These are phyloP conservation scores for Laticauda laticaudata DNA, from an alignment of 2,113 vertebrate genomes.

Conservation along the genomic window DNA sequence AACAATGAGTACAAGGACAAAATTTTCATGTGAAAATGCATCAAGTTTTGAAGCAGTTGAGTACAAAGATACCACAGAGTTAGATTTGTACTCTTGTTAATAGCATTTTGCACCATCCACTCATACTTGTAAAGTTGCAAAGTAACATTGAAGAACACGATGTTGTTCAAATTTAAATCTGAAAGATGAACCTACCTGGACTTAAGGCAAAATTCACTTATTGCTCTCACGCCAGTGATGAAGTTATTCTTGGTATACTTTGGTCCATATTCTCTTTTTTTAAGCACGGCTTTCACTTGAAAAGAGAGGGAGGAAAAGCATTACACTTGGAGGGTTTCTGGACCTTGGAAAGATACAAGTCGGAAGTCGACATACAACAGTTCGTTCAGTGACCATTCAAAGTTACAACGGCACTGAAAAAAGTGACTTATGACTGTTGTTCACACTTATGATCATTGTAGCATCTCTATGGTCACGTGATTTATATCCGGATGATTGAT, in stretches of 20 bases:
- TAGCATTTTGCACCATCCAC: neutral
- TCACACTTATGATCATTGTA: neutral
- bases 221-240: slow-evolving; percentile 96
- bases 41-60: too few species aligned
- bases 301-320: slow-evolving; percentile 21
- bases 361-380: neutral
- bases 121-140: neutral
- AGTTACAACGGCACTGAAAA: neutral
- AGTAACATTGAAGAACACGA: slow-evolving; percentile 1
- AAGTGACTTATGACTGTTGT: neutral
- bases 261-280: slow-evolving; percentile 94
- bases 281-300: slow-evolving; percentile 93
- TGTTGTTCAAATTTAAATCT: slow-evolving; percentile 8
- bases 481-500: neutral
- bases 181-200: slow-evolving; percentile 78
- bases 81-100: neutral
- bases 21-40: too few species aligned
- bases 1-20: too few species aligned
- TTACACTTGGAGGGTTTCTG: neutral
- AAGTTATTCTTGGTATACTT: slow-evolving; percentile 98
- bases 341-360: neutral
- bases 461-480: neutral
- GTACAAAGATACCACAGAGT: neutral
- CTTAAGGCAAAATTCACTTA: slow-evolving; percentile 98
- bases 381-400: neutral